These are phyloP conservation scores for Toxonevra muliebris DNA, from an alignment of 2,888 invertebrate genomes.

Conservation along the genomic window DNA sequence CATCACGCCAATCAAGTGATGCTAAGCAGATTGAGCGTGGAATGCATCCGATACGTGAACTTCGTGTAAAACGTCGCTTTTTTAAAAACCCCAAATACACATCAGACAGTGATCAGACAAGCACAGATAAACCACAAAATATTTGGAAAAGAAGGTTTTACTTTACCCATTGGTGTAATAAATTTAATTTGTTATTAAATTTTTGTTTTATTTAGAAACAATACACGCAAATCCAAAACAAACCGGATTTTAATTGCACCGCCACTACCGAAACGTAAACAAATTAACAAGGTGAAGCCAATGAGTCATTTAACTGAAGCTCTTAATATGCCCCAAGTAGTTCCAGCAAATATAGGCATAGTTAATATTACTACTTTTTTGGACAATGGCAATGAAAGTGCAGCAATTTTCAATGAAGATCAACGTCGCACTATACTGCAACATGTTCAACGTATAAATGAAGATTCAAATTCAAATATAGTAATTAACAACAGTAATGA, in stretches of 20 bases:
- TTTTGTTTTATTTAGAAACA: not conserved
- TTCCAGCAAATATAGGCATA: conserved; percentile 32
- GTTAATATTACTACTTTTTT: conserved; percentile 31
- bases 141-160: not conserved
- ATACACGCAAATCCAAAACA: conserved; percentile 4
- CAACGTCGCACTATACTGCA: conserved; percentile 33
- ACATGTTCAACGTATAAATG: conserved; percentile 31
- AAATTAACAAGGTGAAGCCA: conserved; percentile 42
- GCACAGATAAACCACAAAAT: not conserved
- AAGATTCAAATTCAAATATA: not conserved
- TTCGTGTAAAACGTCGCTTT: not conserved
- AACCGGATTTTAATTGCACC: not conserved
- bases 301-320: conserved; percentile 37
- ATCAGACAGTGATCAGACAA: not conserved
- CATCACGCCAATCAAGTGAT: not conserved
- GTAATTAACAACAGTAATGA: not conserved
- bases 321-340: conserved; percentile 13
- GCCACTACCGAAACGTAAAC: conserved; percentile 24
- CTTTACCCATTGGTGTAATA: not conserved
- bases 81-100: not conserved
- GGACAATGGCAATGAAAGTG: conserved; percentile 24
- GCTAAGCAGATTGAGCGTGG: not conserved
- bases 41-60: not conserved
- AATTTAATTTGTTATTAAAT: no score
- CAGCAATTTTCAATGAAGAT: conserved; percentile 29